phyloP scores from a whole-genome alignment of 2,113 vertebrate genomes.

The Brachypteracias leptosomus region DNA sequence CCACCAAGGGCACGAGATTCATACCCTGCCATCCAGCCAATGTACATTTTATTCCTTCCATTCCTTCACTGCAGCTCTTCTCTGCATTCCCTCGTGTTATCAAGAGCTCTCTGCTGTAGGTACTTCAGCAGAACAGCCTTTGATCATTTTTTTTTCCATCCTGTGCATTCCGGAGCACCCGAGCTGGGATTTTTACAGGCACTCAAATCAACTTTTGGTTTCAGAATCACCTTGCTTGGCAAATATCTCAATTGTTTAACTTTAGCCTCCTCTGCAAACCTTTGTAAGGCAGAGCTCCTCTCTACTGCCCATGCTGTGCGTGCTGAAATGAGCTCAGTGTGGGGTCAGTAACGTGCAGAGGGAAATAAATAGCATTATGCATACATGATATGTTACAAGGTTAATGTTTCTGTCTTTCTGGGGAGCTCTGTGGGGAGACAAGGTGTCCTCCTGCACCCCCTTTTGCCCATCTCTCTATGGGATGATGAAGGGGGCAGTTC shows the following conservation, averaged over 20 bases:
- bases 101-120: neutral
- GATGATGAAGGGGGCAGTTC: neutral
- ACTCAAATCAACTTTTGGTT: neutral
- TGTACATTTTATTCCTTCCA: neutral
- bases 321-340: neutral
- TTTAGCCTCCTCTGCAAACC: neutral
- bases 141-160: too few species aligned
- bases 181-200: neutral
- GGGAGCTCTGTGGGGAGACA: neutral
- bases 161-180: neutral
- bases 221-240: neutral
- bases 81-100: neutral
- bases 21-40: neutral
- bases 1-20: neutral
- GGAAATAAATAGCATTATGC: neutral
- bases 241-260: neutral
- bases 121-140: neutral
- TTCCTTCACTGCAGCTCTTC: neutral
- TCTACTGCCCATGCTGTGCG: accelerated
- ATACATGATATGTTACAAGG: neutral
- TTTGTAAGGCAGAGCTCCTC: neutral
- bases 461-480: neutral
- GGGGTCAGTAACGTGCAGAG: neutral
- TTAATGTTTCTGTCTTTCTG: neutral
- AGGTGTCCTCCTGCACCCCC: neutral